Conservation (phyloP, 1,140 invertebrate species). For the Nasonia vitripennis region DNA sequence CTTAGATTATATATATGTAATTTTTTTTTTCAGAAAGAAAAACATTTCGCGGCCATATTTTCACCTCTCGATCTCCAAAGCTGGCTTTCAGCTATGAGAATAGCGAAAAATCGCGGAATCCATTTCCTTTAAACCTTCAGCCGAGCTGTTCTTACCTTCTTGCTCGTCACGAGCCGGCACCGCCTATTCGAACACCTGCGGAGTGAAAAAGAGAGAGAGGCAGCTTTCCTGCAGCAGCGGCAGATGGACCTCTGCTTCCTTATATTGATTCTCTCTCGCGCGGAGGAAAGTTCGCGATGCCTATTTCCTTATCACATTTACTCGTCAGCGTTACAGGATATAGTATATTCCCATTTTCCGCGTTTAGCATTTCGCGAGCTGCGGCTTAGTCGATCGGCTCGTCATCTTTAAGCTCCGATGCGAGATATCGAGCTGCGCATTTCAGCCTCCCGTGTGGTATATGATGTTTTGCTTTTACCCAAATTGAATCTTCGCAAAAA, state of each 20-base stretch:
- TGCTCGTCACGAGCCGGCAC: too few relatives aligned
- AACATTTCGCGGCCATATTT: too few relatives aligned
- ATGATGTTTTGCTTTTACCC: conserved; percentile 32
- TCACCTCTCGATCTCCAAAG: not conserved
- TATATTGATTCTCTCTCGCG: not conserved
- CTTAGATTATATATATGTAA: not conserved
- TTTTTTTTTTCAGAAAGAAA: not conserved
- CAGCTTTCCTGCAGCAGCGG: not conserved
- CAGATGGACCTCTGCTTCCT: not conserved
- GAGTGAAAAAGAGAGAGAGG: not conserved
- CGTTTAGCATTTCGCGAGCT: too few relatives aligned
- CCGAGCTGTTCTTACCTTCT: not conserved
- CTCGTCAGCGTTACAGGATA: not conserved
- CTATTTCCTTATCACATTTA: too few relatives aligned
- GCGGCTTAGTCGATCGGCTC: not conserved
- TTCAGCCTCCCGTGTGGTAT: not conserved
- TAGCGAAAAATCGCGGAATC: not conserved
- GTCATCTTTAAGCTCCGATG: not conserved
- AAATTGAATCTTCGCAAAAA: conserved; percentile 29
- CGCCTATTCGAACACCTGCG: too few relatives aligned
- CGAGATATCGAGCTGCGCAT: not conserved
- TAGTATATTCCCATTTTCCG: not conserved
- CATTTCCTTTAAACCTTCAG: not conserved
- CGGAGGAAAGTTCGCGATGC: too few relatives aligned
- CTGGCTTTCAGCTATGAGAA: not conserved